Percentiles rank a stretch among this genome's conserved stretches.
Conservation (phyloP, 2,797 vertebrate species). For the Hybognathus amarus region DNA sequence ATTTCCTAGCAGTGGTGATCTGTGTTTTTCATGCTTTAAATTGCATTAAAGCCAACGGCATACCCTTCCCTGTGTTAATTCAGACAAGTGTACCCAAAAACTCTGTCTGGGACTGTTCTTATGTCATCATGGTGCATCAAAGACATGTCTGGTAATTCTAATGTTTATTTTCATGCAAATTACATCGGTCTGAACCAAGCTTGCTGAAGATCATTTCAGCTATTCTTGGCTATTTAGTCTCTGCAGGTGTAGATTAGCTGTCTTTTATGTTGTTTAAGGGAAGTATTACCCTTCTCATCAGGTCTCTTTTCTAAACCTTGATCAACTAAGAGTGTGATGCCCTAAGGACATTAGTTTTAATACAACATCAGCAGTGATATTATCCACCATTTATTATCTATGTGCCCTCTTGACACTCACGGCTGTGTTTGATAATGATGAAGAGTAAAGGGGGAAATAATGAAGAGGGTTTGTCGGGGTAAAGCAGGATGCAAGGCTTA, state of each 20-base stretch:
- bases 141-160: neutral
- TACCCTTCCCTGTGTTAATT: slow-evolving; percentile 10
- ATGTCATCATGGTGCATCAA: neutral
- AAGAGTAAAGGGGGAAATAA: slow-evolving; percentile 38
- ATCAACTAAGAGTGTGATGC: slow-evolving; percentile 5
- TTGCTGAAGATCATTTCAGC: neutral
- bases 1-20: slow-evolving; percentile 25
- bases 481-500: slow-evolving; percentile 10
- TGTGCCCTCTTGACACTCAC: neutral
- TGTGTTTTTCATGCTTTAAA: slow-evolving; percentile 22
- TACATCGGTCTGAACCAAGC: neutral
- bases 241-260: neutral
- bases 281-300: neutral
- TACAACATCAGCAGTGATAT: neutral
- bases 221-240: neutral
- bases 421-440: slow-evolving; percentile 33
- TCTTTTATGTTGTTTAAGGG: neutral
- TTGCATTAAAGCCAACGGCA: slow-evolving; percentile 40
- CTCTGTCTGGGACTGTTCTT: neutral
- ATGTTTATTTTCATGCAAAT: neutral
- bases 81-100: neutral
- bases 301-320: slow-evolving; percentile 3
- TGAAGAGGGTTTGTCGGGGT: slow-evolving; percentile 31
- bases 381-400: slow-evolving; percentile 15
- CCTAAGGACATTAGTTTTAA: slow-evolving; percentile 14